Percentiles rank a stretch among this genome's conserved stretches.
Evolutionary conservation across 2,113 vertebrate genomes (phyloP).

Genomic region (Platysteira castanea): DNA sequence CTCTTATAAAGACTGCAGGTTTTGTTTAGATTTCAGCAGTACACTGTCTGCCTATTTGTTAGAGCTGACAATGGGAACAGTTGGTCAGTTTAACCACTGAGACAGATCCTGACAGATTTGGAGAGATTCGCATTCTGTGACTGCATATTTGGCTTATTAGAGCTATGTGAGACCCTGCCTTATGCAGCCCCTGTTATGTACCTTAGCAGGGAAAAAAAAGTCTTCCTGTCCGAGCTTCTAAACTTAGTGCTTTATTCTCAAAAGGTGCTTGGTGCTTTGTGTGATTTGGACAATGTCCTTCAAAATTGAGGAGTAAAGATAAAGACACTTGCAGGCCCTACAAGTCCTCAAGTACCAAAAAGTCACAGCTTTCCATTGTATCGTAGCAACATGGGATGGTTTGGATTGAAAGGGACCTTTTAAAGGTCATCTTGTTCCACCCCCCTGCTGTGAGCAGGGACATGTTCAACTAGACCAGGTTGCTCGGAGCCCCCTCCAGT

Average conservation of each 20-base stretch:
- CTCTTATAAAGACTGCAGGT: slow-evolving; percentile 37
- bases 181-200: not conserved
- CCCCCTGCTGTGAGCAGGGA: not conserved
- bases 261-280: not conserved
- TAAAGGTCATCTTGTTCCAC: not conserved
- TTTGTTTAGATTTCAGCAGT: slow-evolving; percentile 69
- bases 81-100: slow-evolving; percentile 12
- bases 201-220: not conserved
- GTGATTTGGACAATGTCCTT: not conserved
- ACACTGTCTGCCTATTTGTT: slow-evolving; percentile 53
- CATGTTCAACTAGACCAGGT: not conserved
- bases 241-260: not conserved
- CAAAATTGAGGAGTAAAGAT: not conserved
- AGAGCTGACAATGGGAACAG: slow-evolving; percentile 53
- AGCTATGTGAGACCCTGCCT: not conserved
- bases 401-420: not conserved
- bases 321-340: not conserved
- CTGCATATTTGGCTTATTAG: slow-evolving; percentile 10
- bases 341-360: not conserved
- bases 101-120: not conserved
- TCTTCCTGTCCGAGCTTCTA: not conserved
- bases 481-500: not conserved
- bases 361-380: not conserved
- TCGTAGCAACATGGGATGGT: not conserved
- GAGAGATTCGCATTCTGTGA: not conserved